Base-by-base conservation (phyloP, 2,888 invertebrate genomes). In the Tryphoninae sp. region DNA sequence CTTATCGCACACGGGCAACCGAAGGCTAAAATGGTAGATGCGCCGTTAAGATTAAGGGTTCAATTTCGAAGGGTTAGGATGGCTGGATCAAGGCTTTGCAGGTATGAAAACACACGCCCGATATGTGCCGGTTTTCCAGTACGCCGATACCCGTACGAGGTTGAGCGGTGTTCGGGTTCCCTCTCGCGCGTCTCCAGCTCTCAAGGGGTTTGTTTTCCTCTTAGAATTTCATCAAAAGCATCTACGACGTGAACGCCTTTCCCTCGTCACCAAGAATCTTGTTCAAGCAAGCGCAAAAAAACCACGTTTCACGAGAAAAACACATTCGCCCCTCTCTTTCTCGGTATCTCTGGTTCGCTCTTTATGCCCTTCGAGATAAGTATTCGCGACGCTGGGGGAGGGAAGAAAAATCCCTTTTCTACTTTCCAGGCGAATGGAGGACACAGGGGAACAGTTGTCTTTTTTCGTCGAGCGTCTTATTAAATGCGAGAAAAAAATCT, bases 21-120 rank as follows among this genome's bases (percentile, higher is more conserved):
- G 80, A 81, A 80, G 80, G 77, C 83, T 81, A 83, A 84, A 84
- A 86, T 84, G 85, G 88, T 85, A 86, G 86, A 87, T 87, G 82
- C 84, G 84, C 84, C 84, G 84, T 87, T 87, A 87, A 86, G 88
- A 88, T 87, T 85, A 87, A 87, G 78, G 84, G 86, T 85, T 87
- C 86, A 87, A 87, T 88, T 87, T 86, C 83, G 74, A 77, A 76
- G 81, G 73, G 72, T 78, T 77, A 51, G 69, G 33, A 75, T 58
- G 75, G 67, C 8, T 22, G 61, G 74, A 64, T 45, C 73, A 51
- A 33, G 72, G 55, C 19, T 58, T 51, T 73, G 23, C 33, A 13
- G 11, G n/a, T 76, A 3, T 45, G 22, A 62, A 42, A 73, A 73
- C 51, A 40, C 49, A 51, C 45, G 19, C 9, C 16, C 74, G 45